Base-by-base conservation (phyloP, 2,888 invertebrate species). In the Eupithecia subfuscata region DNA sequence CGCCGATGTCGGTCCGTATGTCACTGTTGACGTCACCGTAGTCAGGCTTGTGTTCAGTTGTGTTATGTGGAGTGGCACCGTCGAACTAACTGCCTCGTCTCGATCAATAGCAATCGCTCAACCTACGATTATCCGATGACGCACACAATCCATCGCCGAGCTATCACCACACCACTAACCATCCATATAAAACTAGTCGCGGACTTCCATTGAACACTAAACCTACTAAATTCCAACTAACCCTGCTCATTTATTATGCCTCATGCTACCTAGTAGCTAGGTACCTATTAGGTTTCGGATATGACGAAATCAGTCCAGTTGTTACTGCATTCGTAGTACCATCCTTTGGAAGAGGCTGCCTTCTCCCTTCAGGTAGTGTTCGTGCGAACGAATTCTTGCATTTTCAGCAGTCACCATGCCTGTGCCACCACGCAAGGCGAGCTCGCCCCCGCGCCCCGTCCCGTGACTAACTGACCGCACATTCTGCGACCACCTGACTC, bases 381-480 rank as follows among this genome's bases (percentile, higher is more conserved):
- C n/a, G n/a, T n/a, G n/a, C 52, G n/a, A 52, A 52, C 52, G 6
- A 56, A 22, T 22, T 11, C 52, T 0, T 56, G 22, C 22, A 56
- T 56, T 56, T n/a, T 74, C 73, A 76, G 74, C 73, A 9, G 65
- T 73, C 43, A 37, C 78, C 6, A 0, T 7, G 1, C 7, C 37
- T 34, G 34, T 34, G 34, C 34, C 5, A 79, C 83, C 86, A 83
- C 82, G 81, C 79, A 82, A 77, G 84, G 84, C 74, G 68, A 76
- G 78, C 77, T 82, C 81, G 75, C 77, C 73, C 78, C 73, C 77
- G 75, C 69, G 69, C n/a, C 6, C 4, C 22, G 63, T 65, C 52
- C 52, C 71, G 79, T 83, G 84, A 86, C 80, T 86, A 82, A 84
- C 77, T 80, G 76, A 71, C 69, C 75, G 73, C 75, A 77, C 79